A percentile compares a stretch with the other conserved stretches of the same genome.
Conservation (phyloP, 2,797 vertebrate species). For the Macropus fuliginosus region DNA sequence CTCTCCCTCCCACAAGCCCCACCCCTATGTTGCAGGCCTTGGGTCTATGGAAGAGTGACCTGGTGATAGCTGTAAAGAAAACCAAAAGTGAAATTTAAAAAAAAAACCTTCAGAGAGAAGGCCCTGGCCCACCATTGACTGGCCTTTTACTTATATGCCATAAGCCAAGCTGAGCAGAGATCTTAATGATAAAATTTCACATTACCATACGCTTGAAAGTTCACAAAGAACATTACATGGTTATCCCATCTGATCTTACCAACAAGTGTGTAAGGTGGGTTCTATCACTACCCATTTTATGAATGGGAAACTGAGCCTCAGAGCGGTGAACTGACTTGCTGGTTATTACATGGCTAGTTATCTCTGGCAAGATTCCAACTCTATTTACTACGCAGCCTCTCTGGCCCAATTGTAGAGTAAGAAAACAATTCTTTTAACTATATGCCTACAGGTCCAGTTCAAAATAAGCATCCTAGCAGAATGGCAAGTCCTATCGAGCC, state of each 20-base stretch:
- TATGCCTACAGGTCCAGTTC: background rate
- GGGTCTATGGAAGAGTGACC: background rate
- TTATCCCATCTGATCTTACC: background rate
- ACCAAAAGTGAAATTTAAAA: background rate
- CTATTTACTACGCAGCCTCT: background rate
- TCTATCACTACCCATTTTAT: background rate
- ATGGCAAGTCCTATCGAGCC: background rate
- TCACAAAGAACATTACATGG: background rate
- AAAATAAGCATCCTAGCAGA: background rate
- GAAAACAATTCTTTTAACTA: background rate
- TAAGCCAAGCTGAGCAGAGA: background rate
- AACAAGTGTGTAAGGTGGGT: background rate
- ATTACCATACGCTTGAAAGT: background rate
- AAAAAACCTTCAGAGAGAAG: background rate
- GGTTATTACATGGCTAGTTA: background rate
- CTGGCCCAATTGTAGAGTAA: background rate
- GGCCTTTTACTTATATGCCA: background rate
- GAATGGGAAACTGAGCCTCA: background rate
- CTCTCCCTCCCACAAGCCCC: background rate
- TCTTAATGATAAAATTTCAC: background rate
- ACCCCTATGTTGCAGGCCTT: background rate
- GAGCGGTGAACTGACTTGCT: background rate
- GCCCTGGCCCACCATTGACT: background rate
- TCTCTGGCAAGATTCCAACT: background rate
- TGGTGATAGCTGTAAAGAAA: conserved; percentile 20